Conservation (phyloP, 2,888 invertebrate species). For the Apotomis betuletana region DNA sequence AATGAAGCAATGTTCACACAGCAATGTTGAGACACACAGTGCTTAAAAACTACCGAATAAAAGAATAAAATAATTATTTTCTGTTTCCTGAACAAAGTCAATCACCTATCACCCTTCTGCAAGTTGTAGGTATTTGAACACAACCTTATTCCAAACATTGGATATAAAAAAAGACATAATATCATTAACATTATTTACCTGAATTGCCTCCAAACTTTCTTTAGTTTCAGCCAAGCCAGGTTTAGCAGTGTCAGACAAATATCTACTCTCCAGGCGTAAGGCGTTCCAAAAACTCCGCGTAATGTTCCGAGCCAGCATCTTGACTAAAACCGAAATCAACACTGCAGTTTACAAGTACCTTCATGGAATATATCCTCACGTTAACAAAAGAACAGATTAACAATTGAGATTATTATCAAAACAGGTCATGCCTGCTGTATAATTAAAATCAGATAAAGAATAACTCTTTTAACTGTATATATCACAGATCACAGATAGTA, state of each 20-base stretch:
- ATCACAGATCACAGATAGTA: background rate
- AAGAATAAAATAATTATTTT: too few species aligned
- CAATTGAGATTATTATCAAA: slow-evolving; percentile 14
- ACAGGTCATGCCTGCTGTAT: background rate
- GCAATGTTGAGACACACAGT: too few species aligned
- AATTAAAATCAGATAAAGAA: slow-evolving; percentile 3
- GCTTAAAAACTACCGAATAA: too few species aligned
- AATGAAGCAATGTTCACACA: too few species aligned
- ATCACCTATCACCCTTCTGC: too few species aligned
- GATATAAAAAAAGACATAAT: too few species aligned
- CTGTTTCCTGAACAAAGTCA: too few species aligned
- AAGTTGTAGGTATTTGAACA: too few species aligned
- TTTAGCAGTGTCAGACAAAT: slow-evolving; percentile 67
- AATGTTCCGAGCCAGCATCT: slow-evolving; percentile 73
- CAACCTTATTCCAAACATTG: too few species aligned
- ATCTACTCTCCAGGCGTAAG: slow-evolving; percentile 61
- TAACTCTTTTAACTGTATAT: background rate
- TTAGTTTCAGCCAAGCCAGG: slow-evolving; percentile 57
- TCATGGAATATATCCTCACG: background rate
- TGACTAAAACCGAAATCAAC: slow-evolving; percentile 44
- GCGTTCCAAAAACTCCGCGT: slow-evolving; percentile 68
- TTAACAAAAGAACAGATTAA: slow-evolving; percentile 29
- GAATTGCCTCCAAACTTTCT: slow-evolving; percentile 65
- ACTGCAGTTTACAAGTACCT: background rate
- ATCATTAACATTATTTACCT: slow-evolving; percentile 54